phyloP scores from a whole-genome alignment of 2,888 invertebrate species.

The Spisula subtruncata region DNA sequence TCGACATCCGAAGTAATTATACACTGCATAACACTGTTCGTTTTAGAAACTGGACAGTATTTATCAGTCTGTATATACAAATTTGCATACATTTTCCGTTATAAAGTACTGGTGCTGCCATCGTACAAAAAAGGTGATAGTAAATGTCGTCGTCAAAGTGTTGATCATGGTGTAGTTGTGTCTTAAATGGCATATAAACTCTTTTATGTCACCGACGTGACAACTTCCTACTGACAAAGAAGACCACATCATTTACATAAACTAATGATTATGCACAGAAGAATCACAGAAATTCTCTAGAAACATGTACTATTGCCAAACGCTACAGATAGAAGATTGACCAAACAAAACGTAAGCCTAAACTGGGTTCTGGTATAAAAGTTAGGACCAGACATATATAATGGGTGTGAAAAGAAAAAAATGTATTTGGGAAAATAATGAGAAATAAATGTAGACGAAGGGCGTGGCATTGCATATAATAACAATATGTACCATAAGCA shows the following conservation, averaged over 20 bases:
- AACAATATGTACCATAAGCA: too few relatives aligned
- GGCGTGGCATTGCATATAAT: too few relatives aligned
- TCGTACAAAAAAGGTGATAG: neutral
- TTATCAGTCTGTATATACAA: slow-evolving; percentile 3
- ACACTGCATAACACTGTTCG: neutral
- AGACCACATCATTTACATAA: neutral
- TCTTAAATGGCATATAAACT: neutral
- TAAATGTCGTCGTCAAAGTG: neutral
- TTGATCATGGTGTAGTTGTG: neutral
- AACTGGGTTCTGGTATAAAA: too few relatives aligned
- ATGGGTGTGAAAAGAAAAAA: too few relatives aligned
- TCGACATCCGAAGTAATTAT: neutral
- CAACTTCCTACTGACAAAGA: neutral
- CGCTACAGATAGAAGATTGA: too few relatives aligned
- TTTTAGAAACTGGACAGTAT: neutral
- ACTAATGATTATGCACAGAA: too few relatives aligned
- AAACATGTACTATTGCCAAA: too few relatives aligned
- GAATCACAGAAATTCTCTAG: too few relatives aligned
- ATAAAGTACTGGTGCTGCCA: neutral
- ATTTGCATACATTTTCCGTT: neutral
- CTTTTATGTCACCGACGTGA: neutral
- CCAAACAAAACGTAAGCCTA: too few relatives aligned
- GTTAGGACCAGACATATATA: too few relatives aligned
- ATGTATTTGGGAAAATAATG: too few relatives aligned
- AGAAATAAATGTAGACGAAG: too few relatives aligned